Base-by-base conservation (phyloP, 2,113 vertebrate genomes). In the Rhinichthys klamathensis region DNA sequence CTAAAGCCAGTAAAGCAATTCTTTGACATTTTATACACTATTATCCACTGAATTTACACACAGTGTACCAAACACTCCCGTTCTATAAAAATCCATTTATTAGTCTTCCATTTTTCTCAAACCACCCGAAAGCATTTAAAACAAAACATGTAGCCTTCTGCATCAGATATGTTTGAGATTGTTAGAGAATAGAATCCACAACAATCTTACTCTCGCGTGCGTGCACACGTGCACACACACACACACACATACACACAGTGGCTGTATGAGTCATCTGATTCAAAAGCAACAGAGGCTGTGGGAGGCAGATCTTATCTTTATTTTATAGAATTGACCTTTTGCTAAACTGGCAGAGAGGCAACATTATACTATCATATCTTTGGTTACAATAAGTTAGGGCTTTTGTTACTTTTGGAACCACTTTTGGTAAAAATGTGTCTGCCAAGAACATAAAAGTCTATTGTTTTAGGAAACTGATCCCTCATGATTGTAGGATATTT, bases 401-500 rank as follows among this genome's bases (percentile, higher is more conserved):
- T 74, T 46, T 46, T 74, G 23, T 74, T 74, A 27, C 72, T 74
- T 72, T 25, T 46, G 41, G 41, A 73, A 25, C 11, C 13, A 25
- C 2, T 44, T 27, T 74, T 74, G 41, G 13, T 49, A 74, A 49
- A 74, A 49, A 46, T 49, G 23, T 74, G n/a, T 49, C 41, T 27
- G 41, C 72, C 41, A 74, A 46, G 41, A 73, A 74, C 72, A 23
- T 70, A 70, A 38, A 73, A 70, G 77, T 82, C 72, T 81, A 78
- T 38, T 78, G 83, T 88, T 85, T 80, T 32, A 82, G 87, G 21
- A 72, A 72, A 72, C 69, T 8, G 21, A 82, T 85, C 79, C 83
- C 79, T 84, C 67, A 63, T 85, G 79, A 82, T 73, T 82, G 77
- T 78, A 44, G 87, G 63, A 56, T 88, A 77, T 82, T 85, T 85